These are phyloP conservation scores for Thunnus maccoyii DNA, from an alignment of 2,113 vertebrate genomes.

Conservation along the genomic window DNA sequence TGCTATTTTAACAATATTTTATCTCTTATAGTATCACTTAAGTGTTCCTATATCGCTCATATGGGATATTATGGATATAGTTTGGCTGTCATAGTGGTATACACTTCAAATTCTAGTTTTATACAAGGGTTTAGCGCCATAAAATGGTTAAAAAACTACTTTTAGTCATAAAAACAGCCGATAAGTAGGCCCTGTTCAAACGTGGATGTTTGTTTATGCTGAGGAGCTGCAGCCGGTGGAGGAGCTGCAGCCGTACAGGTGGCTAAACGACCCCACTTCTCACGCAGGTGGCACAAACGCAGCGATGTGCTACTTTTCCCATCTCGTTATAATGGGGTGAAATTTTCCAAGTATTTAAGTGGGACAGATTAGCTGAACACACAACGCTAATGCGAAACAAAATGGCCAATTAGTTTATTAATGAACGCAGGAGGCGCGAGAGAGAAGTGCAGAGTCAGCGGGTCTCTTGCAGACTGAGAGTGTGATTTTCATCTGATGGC, in stretches of 20 bases:
- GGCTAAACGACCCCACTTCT: slow-evolving; percentile 71
- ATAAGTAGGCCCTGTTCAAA: neutral
- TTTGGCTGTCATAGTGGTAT: neutral
- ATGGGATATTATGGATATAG: too few species aligned
- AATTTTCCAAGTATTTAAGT: slow-evolving; percentile 81
- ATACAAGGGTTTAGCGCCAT: too few species aligned
- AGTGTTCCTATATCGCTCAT: neutral
- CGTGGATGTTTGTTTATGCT: slow-evolving; percentile 59
- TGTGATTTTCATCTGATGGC: neutral
- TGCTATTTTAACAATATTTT: neutral
- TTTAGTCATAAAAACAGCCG: neutral
- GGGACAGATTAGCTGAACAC: slow-evolving; percentile 87
- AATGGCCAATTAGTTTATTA: slow-evolving; percentile 79
- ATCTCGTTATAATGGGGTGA: slow-evolving; percentile 87
- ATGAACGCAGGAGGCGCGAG: slow-evolving; percentile 55
- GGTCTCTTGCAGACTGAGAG: neutral
- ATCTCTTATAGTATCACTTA: too few species aligned
- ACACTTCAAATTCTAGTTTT: neutral
- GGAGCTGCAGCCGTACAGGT: slow-evolving; percentile 51
- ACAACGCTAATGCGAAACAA: slow-evolving; percentile 87
- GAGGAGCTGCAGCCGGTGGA: slow-evolving; percentile 10
- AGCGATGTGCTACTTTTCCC: slow-evolving; percentile 87
- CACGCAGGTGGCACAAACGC: slow-evolving; percentile 79
- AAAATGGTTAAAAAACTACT: neutral
- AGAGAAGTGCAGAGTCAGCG: neutral